Evolutionary conservation across 1,140 invertebrate species (phyloP).

Genomic region (Anagrus nilaparvatae): DNA sequence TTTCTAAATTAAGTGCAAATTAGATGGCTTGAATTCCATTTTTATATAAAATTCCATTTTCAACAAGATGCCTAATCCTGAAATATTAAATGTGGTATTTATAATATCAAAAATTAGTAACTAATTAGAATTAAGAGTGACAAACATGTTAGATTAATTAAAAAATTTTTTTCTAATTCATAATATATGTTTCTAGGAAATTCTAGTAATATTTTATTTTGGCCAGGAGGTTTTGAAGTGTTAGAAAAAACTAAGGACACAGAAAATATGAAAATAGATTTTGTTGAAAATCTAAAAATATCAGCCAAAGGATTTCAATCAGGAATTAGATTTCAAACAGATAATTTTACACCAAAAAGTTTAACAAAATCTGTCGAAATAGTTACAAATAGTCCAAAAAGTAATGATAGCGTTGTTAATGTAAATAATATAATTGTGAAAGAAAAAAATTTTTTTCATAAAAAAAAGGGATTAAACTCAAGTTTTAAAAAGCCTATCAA

Average conservation of each 20-base stretch:
- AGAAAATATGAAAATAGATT: conserved; percentile 32
- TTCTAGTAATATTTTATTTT: conserved; percentile 65
- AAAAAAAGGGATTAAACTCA: not conserved
- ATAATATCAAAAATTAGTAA: no score
- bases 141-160: no score
- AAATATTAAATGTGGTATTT: no score
- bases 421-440: conserved; percentile 1
- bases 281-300: conserved; percentile 48
- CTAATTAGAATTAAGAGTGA: no score
- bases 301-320: conserved; percentile 53
- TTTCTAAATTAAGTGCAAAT: no score
- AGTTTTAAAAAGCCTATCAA: no score
- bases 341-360: conserved; percentile 37
- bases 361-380: conserved; percentile 1
- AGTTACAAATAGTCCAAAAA: conserved; percentile 3
- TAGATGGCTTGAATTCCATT: no score
- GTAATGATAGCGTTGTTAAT: conserved; percentile 6
- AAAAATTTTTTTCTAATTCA: conserved; percentile 6
- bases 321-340: conserved; percentile 46
- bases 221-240: conserved; percentile 68
- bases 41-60: no score
- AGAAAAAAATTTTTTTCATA: no score
- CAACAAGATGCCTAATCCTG: no score
- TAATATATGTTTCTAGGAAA: conserved; percentile 42
- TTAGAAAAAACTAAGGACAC: conserved; percentile 33